Base-by-base conservation (phyloP, 2,113 vertebrate genomes). In the Odobenus rosmarus region DNA sequence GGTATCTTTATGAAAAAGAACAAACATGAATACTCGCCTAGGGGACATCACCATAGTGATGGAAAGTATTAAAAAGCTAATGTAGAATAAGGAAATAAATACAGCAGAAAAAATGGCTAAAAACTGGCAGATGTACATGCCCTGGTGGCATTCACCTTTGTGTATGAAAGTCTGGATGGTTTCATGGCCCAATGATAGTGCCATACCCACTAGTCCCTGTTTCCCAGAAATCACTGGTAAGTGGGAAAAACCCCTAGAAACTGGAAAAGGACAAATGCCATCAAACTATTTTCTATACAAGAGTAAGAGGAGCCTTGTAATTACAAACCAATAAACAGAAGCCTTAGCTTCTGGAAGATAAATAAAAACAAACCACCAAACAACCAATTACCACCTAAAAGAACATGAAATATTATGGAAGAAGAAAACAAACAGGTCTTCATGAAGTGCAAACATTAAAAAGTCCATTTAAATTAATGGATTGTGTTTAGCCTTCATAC, bases 361-460 rank as follows among this genome's bases (percentile, higher is more conserved):
- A 57, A 79, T 42, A 85, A 92, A 92, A 95, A 83, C 53, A 92
- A 93, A 55, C 13, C 39, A 95, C 59, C 61, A 90, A 49, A 61
- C 36, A 95, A 72, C 49, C 76, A 92, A 81, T 91, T 97, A 80
- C 26, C 42, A 87, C 26, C 72, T 74, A 64, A 62, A 85, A 83
- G 39, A 74, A 84, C 79, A 84, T 69, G 33, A 88, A 91, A 91
- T 83, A 53, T 23, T 79, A 88, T 46, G 19, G 51, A 91, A 86
- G 16, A 57, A 82, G 26, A 95, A 94, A 95, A 93, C n/a, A 93
- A 97, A 91, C n/a, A 93, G 49, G 7, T 59, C 57, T 83, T 88
- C 79, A 14, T 5, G 14, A 86, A 86, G 39, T 62, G 2, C 81
- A 81, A 93, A 82, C 85, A 36, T 85, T 90, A 84, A 93, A 33